Conservation (phyloP, 1,140 invertebrate species). For the Hylyphantes graminicola region DNA sequence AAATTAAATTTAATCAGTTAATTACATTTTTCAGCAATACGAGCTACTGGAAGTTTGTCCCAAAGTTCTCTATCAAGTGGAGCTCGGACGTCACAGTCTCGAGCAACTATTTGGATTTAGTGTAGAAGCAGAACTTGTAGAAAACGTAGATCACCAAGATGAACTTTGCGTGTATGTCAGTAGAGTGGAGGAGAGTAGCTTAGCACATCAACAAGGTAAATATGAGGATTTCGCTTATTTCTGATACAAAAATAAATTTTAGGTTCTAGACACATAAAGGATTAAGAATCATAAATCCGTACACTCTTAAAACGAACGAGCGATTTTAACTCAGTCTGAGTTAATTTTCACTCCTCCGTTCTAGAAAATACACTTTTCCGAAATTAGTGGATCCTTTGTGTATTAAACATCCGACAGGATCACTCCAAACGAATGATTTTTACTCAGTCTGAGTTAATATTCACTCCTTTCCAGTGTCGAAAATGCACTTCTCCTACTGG, state of each 20-base stretch:
- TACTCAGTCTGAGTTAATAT: no score
- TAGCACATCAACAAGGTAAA: conserved; percentile 93
- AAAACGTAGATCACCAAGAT: conserved; percentile 94
- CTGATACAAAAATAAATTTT: neutral
- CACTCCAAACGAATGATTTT: no score
- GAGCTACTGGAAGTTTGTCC: conserved; percentile 96
- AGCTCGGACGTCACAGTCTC: conserved; percentile 85
- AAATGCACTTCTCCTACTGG: no score
- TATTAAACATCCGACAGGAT: no score
- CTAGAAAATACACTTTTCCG: no score
- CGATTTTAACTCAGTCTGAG: no score
- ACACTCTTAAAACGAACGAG: no score
- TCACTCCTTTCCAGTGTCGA: no score
- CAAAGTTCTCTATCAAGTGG: conserved; percentile 96
- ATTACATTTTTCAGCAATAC: conserved; percentile 80
- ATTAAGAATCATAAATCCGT: no score
- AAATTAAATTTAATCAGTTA: neutral
- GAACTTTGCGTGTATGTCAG: conserved; percentile 97
- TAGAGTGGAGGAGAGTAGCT: conserved; percentile 92
- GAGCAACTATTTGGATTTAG: conserved; percentile 98
- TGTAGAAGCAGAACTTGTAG: conserved; percentile 95
- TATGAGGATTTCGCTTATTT: neutral
- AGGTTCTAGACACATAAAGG: neutral
- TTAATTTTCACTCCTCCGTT: no score
- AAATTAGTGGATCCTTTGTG: no score